Base-by-base conservation (phyloP, 2,888 invertebrate species). In the Cheilosia vulpina region DNA sequence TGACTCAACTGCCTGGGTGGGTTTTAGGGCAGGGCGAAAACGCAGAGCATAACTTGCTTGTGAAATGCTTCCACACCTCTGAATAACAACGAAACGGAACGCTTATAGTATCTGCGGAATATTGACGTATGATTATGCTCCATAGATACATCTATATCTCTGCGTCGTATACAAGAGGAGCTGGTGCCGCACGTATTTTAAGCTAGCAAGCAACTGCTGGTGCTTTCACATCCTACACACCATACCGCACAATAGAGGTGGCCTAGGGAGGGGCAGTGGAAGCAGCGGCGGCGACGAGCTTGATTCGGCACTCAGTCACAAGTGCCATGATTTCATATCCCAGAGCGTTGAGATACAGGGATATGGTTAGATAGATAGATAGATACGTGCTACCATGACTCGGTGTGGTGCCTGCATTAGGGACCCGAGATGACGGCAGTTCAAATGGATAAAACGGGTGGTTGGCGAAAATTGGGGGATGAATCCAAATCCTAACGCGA, bases 301-400 rank as follows among this genome's bases (percentile, higher is more conserved):
- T 81, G 81, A 80, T 71, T 84, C 85, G 85, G 77, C 82, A 78
- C 82, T 87, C 87, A 63, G 82, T 87, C 68, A 82, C 82, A 87
- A 87, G 87, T 87, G 87, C 87, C 87, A 87, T 87, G 87, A 87
- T 87, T 87, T 87, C 78, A 77, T 87, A 87, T 87, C 85, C 82
- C 73, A 77, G 77, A 81, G 78, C 77, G 53, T 69, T 60, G 73
- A 73, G 77, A 68, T 82, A 52, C 76, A 72, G 77, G 63, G 81
- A 65, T 85, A 81, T 85, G 55, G 76, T 34, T 80, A 80, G 75
- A 80, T 52, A 53, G 73, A 69, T 78, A 69, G 41, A 69, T 78
- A 69, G 41, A 52, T 72, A 52, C 24, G 24, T 63, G 21, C 27
- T 68, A 19, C 43, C 76, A 17, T 77, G 63, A 63, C 72, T 81